Percentiles rank a stretch among this genome's conserved stretches.
phyloP scores from a whole-genome alignment of 2,888 invertebrate species.

The Chrysolina americana region DNA sequence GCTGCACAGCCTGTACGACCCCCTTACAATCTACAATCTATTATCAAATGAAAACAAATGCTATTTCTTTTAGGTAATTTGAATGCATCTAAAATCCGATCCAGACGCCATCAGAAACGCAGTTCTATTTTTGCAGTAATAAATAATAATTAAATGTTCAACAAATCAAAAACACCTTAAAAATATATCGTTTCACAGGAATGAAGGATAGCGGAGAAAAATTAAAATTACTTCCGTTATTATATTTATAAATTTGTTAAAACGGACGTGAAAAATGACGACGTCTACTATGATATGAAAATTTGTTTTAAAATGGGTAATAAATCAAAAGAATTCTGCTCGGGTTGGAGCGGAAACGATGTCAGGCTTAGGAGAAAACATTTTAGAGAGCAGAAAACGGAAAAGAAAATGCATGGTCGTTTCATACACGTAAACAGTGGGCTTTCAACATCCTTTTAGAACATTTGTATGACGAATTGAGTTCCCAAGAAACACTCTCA shows the following conservation, averaged over 20 bases:
- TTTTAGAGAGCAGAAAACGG: neutral
- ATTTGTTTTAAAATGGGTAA: conserved; percentile 60
- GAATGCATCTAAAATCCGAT: no score
- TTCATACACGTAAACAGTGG: neutral
- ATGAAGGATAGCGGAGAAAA: conserved; percentile 28
- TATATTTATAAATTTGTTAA: conserved; percentile 48
- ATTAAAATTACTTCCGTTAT: conserved; percentile 46
- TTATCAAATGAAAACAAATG: no score
- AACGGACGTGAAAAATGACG: conserved; percentile 55
- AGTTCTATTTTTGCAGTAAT: no score
- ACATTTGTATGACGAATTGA: neutral
- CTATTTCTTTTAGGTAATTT: no score
- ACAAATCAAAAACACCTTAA: no score
- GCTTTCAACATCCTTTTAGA: neutral
- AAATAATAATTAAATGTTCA: no score
- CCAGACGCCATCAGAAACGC: no score
- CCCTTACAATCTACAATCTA: no score
- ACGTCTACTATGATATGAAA: conserved; percentile 59
- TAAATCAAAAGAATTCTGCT: conserved; percentile 59
- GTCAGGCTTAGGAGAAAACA: neutral
- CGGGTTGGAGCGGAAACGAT: neutral
- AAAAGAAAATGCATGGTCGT: neutral
- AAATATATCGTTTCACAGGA: no score
- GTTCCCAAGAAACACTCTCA: neutral
- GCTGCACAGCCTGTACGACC: no score